Conservation (phyloP, 2,797 vertebrate genomes). For the Anisognathus igniventris region DNA sequence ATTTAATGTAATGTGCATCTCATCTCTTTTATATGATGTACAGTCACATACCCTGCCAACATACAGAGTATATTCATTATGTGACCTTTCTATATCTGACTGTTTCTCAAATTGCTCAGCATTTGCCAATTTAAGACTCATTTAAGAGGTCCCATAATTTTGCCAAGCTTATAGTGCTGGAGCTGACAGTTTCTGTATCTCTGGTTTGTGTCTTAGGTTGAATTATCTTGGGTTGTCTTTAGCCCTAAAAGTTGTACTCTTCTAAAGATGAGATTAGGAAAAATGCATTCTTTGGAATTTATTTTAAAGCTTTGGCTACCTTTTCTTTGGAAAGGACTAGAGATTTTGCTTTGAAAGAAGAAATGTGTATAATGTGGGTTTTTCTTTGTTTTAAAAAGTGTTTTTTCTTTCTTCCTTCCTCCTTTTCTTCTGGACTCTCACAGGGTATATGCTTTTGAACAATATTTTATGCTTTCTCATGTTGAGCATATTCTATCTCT, state of each 20-base stretch:
- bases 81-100: neutral
- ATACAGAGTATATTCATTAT: neutral
- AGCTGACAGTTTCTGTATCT: neutral
- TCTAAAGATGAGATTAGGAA: neutral
- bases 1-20: neutral
- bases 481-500: neutral
- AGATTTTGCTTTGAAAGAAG: neutral
- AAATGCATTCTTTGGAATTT: neutral
- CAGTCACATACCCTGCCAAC: neutral
- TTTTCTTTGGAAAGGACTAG: neutral
- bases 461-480: neutral
- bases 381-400: neutral
- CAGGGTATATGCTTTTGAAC: neutral
- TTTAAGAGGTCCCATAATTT: neutral
- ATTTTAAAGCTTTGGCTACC: neutral
- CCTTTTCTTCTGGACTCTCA: neutral
- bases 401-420: neutral
- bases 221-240: neutral
- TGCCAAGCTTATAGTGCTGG: neutral
- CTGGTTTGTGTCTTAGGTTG: neutral
- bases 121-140: neutral
- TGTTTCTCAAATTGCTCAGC: neutral
- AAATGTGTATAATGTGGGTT: neutral
- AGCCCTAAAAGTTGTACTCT: neutral
- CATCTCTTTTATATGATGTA: neutral